Evolutionary conservation across 2,888 invertebrate species (phyloP), one percentile per base, ranked within the genome.

Genomic region (Nomada fucata): DNA sequence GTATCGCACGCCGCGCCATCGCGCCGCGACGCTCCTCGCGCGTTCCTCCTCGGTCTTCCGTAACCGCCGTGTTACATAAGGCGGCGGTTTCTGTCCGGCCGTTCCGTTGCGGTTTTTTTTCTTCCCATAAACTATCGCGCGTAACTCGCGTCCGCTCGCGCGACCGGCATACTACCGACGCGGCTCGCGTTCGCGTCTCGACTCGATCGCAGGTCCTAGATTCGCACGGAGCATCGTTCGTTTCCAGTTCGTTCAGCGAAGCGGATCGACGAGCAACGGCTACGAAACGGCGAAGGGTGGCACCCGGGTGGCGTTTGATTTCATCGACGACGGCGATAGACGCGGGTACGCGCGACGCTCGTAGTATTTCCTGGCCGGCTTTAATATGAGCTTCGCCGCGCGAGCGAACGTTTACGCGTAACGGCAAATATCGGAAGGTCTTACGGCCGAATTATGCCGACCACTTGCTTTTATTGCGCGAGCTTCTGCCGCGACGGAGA

Each of bases 381-480:
- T 93, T 93, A 93, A 93, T 93, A 93, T 90, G 90, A 87, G 88
- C 80, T 84, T 82, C 86, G 70, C 79, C 82, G 88, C 88, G 87
- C 86, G 89, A 89, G 89, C 89, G 84, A 80, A 81, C 89, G 89
- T 92, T 92, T 92, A 90, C 90, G 91, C 92, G 92, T 93, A 93
- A 93, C 85, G 90, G 91, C 89, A 92, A 92, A 93, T 93, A 93
- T 92, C 91, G 89, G 90, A 88, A 89, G 89, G 88, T 89, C 89
- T 91, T 91, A 93, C 91, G 91, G 87, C 88, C 74, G 83, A 90
- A 92, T 93, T 93, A 93, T 92, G 89, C 92, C 89, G 84, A 83
- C 74, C 79, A 85, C 82, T 86, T 74, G 86, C 75, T 90, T 90
- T 91, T 91, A 92, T 92, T 91, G 89, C 86, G 86, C 85, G 90